phyloP scores from a whole-genome alignment of 2,797 vertebrate species.

The Melanotaenia parkinsoni region DNA sequence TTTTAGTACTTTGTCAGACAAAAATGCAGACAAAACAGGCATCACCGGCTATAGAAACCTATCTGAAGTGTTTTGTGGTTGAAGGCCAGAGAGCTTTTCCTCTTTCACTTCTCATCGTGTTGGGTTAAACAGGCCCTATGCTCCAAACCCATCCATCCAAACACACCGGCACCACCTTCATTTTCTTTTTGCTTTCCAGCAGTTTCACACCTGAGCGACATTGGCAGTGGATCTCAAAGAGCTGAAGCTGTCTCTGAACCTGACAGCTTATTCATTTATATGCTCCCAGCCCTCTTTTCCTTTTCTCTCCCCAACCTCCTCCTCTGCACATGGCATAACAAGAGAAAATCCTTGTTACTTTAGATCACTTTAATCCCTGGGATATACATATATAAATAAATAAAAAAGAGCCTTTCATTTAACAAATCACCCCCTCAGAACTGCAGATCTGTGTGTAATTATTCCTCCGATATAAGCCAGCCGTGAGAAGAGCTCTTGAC shows the following conservation, averaged over 20 bases:
- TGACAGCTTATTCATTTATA: conserved; percentile 69
- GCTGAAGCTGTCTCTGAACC: conserved; percentile 49
- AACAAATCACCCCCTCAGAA: conserved; percentile 64
- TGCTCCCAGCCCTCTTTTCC: conserved; percentile 23
- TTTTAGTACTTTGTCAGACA: not conserved
- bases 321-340: conserved; percentile 51
- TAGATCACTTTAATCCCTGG: conserved; percentile 69
- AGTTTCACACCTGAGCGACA: conserved; percentile 57
- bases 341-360: conserved; percentile 68
- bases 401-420: conserved; percentile 56
- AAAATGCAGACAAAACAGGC: conserved; percentile 1
- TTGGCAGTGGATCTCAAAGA: conserved; percentile 34
- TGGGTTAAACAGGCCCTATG: conserved; percentile 23
- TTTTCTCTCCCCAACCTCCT: not conserved
- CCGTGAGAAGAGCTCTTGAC: conserved; percentile 70
- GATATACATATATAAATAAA: conserved; percentile 35
- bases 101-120: conserved; percentile 13
- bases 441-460: conserved; percentile 65
- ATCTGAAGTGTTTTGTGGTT: not conserved
- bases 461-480: conserved; percentile 63
- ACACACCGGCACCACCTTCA: conserved; percentile 15
- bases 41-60: not conserved
- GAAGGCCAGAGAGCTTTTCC: not conserved
- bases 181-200: conserved; percentile 16
- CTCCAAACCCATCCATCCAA: conserved; percentile 18